These are phyloP conservation scores for Liasis olivaceus DNA, from an alignment of 2,797 vertebrate genomes.

Conservation along the genomic window DNA sequence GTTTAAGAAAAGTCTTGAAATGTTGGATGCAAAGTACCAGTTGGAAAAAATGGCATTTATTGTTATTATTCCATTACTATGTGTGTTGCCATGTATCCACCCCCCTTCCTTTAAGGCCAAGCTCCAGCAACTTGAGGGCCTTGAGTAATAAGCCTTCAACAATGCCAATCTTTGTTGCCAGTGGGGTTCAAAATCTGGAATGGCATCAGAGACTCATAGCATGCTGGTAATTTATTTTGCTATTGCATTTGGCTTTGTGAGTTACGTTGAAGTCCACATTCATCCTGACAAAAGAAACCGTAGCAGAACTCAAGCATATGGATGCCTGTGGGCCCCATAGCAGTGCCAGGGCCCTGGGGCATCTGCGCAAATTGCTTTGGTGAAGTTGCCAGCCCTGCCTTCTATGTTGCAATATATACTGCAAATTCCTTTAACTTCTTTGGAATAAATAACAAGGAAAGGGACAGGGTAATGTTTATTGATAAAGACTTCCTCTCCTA, in stretches of 20 bases:
- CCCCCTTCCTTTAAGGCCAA: neutral
- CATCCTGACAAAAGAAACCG: conserved; percentile 3
- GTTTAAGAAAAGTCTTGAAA: neutral
- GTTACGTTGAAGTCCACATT: neutral
- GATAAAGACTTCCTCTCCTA: neutral
- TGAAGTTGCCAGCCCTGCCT: neutral
- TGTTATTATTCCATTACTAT: neutral
- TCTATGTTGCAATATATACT: neutral
- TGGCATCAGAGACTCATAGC: neutral
- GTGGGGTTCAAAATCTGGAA: neutral
- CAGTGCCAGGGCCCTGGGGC: neutral
- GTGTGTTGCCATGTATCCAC: neutral
- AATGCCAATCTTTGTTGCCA: conserved; percentile 3
- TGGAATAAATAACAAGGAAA: neutral
- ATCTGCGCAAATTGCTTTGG: conserved; percentile 2
- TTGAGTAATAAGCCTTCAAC: conserved; percentile 1
- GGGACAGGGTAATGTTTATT: neutral
- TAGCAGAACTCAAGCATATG: neutral
- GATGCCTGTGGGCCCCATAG: neutral
- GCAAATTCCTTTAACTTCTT: neutral
- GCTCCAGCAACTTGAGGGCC: neutral
- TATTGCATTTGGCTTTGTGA: neutral
- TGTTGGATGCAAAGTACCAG: neutral
- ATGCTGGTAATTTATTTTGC: conserved; percentile 15
- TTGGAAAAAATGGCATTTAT: neutral